Conservation (phyloP, 2,888 invertebrate genomes). For the Rhingia campestris region DNA sequence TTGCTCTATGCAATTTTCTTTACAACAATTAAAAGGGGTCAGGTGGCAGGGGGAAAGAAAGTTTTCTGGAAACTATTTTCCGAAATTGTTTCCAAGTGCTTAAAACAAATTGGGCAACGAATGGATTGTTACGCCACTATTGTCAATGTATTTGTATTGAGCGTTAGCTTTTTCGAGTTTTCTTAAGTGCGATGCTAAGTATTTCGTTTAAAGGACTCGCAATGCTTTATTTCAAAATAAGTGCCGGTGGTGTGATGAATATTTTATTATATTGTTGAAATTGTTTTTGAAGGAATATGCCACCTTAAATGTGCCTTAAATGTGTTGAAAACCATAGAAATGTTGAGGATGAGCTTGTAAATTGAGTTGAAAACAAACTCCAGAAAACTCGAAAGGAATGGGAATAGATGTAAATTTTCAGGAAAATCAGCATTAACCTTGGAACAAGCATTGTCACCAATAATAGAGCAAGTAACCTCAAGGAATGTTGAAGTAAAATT, state of each 20-base stretch:
- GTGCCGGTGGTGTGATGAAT: neutral
- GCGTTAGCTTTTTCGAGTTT: slow-evolving; percentile 5
- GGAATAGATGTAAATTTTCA: too few species aligned
- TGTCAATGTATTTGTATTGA: slow-evolving; percentile 5
- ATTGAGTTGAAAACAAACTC: too few species aligned
- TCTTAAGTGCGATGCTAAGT: neutral
- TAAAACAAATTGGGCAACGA: slow-evolving; percentile 16
- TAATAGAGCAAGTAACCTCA: too few species aligned
- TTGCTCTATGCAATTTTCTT: neutral
- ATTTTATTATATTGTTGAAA: neutral
- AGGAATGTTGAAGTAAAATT: too few species aligned
- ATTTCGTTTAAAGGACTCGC: neutral
- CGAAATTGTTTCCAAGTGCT: slow-evolving; percentile 33
- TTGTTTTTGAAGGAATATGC: neutral
- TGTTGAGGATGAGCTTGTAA: too few species aligned
- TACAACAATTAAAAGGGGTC: neutral
- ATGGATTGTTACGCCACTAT: slow-evolving; percentile 12
- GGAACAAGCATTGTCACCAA: too few species aligned
- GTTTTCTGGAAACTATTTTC: neutral
- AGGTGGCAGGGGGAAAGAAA: neutral
- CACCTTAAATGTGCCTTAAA: neutral
- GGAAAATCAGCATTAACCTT: too few species aligned
- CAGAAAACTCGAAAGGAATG: too few species aligned
- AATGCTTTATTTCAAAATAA: neutral
- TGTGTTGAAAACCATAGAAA: too few species aligned